These are phyloP conservation scores for Protonibea diacanthus DNA, from an alignment of 2,797 vertebrate species.

Conservation along the genomic window DNA sequence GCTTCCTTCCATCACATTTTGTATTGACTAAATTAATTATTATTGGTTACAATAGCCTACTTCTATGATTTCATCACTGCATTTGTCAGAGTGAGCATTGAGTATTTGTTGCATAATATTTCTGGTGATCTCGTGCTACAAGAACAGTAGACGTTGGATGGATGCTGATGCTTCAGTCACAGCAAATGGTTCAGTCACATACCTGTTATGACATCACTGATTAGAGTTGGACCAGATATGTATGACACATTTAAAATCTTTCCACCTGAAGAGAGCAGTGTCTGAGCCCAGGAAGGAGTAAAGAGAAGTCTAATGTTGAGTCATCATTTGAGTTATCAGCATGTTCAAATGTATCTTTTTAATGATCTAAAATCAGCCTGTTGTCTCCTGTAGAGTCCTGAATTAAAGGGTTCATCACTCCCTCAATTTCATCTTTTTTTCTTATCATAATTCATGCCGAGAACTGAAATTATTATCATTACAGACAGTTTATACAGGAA, in stretches of 20 bases:
- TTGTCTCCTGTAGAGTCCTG: neutral
- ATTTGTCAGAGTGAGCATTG: no score
- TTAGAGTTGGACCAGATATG: neutral
- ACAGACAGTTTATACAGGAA: no score
- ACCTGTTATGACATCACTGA: neutral
- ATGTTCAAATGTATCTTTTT: neutral
- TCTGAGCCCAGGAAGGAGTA: neutral
- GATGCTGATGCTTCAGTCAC: neutral
- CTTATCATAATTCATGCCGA: neutral
- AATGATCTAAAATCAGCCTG: neutral
- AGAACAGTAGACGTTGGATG: neutral
- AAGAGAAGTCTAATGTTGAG: neutral
- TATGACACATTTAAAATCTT: no score
- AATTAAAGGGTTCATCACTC: neutral
- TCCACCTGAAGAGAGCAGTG: neutral
- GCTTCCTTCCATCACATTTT: no score
- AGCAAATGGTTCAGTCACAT: neutral
- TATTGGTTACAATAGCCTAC: no score
- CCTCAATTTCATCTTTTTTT: neutral
- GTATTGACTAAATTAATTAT: no score
- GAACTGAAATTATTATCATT: neutral
- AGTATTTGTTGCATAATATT: no score
- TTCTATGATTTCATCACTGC: no score
- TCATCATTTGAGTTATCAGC: neutral
- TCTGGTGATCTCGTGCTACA: no score